Evolutionary conservation across 2,113 vertebrate species (phyloP).

Genomic region (Pomatostomus ruficeps): DNA sequence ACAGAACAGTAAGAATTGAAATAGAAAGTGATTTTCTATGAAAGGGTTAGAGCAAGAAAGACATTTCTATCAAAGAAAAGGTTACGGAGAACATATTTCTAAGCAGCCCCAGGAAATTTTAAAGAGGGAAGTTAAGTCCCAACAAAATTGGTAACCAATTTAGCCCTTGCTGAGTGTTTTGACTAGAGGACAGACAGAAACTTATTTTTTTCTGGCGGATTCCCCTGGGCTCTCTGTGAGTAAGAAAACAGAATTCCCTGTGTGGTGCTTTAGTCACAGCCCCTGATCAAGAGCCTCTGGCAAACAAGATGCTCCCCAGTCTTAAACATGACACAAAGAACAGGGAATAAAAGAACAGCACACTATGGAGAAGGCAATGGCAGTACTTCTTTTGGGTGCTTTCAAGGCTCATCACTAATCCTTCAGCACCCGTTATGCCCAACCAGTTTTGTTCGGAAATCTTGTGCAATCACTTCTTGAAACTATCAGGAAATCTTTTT

Average conservation of each 20-base stretch:
- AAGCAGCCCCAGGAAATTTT: conserved; percentile 16
- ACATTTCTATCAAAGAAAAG: conserved; percentile 21
- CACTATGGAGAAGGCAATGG: neutral
- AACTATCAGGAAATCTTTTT: neutral
- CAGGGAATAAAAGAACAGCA: neutral
- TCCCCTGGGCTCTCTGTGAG: neutral
- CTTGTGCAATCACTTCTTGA: neutral
- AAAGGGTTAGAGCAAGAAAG: neutral
- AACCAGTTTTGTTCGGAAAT: neutral
- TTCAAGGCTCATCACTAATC: neutral
- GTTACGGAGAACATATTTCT: conserved; percentile 13
- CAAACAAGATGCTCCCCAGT: neutral
- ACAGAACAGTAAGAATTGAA: neutral
- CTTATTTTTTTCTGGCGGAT: neutral
- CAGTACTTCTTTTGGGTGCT: neutral
- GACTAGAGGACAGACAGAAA: neutral
- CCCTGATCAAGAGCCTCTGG: neutral
- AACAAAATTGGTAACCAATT: conserved; percentile 15
- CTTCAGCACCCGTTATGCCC: neutral
- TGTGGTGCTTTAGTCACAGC: neutral
- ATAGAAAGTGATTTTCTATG: neutral
- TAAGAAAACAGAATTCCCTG: neutral
- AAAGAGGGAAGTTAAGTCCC: conserved; percentile 4
- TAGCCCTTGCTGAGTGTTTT: conserved; percentile 18
- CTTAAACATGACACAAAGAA: neutral